phyloP scores from a whole-genome alignment of 2,797 vertebrate genomes.

The Paguma larvata region DNA sequence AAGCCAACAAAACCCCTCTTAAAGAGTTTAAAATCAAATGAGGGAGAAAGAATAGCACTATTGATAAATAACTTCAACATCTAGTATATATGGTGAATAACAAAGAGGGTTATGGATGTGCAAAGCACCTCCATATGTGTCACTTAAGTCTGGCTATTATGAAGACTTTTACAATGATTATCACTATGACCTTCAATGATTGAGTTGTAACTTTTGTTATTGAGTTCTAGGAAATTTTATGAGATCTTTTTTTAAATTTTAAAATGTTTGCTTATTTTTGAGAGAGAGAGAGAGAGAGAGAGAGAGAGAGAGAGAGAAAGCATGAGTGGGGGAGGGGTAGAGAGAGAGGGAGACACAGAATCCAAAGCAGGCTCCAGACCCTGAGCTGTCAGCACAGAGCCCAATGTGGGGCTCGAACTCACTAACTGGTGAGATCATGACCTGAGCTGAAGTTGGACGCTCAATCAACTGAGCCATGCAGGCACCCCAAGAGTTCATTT shows the following conservation, averaged over 20 bases:
- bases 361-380: too few species aligned
- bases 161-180: not conserved
- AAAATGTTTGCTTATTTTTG: too few species aligned
- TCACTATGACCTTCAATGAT: not conserved
- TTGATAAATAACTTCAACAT: not conserved
- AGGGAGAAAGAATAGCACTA: not conserved
- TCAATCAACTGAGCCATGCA: too few species aligned
- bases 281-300: too few species aligned
- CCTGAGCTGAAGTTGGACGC: too few species aligned
- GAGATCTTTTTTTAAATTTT: not conserved
- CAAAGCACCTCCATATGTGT: not conserved
- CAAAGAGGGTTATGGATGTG: not conserved
- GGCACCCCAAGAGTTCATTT: too few species aligned
- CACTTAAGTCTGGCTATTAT: not conserved
- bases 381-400: too few species aligned
- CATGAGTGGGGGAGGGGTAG: too few species aligned
- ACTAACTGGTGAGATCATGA: too few species aligned
- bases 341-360: too few species aligned
- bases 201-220: constrained; percentile 4
- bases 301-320: too few species aligned
- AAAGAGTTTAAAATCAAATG: not conserved
- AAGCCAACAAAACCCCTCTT: not conserved
- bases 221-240: constrained; percentile 17
- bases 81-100: not conserved
- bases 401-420: too few species aligned